Base-by-base conservation (phyloP, 1,140 invertebrate species). In the Atopsyche davidsoni region DNA sequence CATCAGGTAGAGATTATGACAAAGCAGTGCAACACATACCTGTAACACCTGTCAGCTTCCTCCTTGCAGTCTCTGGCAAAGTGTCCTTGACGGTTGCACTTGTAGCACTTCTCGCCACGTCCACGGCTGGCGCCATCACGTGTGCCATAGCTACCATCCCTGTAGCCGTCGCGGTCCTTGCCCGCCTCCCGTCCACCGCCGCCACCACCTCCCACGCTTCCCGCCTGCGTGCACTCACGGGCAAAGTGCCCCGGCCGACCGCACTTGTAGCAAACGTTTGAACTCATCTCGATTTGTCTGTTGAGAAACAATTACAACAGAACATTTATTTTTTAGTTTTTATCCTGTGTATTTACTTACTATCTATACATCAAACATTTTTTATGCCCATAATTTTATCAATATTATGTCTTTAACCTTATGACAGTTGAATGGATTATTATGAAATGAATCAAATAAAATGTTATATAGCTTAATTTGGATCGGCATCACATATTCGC, bases 21-120 rank as follows among this genome's bases (percentile, higher is more conserved):
- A n/a, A n/a, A n/a, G n/a, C n/a, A n/a, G n/a, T n/a, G n/a, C n/a
- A n/a, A 28, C 19, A 17, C 25, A 3, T 18, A 74, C 72, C 87
- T 84, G 69, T 92, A 92, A 75, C 88, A 92, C 57, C 86, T 78
- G 65, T 89, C 83, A 45, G 83, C 82, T 60, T 86, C 85, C 67
- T 91, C 87, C 66, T 88, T 88, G 77, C 91, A 95, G 60, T 93
- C 89, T 55, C 91, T 82, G 58, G 91, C 91, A 68, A 93, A 93
- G 71, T 95, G 91, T 34, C 92, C 92, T 64, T 85, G 83, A 69
- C 88, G 80, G 73, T 95, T 95, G 75, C 92, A 97, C 75, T 93
- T 95, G 81, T 89, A 95, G 75, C 92, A 96, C 75, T 89, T 89
- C 60, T 88, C 86, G n/a, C n/a, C n/a, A 55, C 83, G 80, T 28